Base-by-base conservation (phyloP, 2,888 invertebrate genomes). In the Yponomeuta plumbellus region DNA sequence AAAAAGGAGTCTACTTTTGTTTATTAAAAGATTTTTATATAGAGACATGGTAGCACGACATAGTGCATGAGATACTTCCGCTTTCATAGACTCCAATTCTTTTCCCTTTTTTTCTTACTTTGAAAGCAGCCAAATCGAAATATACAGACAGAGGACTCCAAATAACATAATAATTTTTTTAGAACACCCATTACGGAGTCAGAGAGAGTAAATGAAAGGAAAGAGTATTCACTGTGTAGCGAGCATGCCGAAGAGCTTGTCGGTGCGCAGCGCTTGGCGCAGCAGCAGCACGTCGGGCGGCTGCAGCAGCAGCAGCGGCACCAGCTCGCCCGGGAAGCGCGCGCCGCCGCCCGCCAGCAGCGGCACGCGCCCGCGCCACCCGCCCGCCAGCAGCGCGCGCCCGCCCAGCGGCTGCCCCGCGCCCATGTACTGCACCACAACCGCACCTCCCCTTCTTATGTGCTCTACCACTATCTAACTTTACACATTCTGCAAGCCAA, bases 291-390 rank as follows among this genome's bases (percentile, higher is more conserved):
- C 78, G 69, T 85, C 84, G 58, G 74, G 72, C 0, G 72, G 68
- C 70, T 81, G 72, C 23, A 76, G 73, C 70, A 90, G 76, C 71
- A 89, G 75, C 85, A 91, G 82, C 69, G 91, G 91, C 72, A 92
- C 85, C 0, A 83, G 86, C 79, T 92, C 91, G 11, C 91, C 91
- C 1, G 91, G 91, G 77, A 91, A 91, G 74, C 91, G 84, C 52
- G 80, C 79, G 40, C 84, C 82, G 68, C 79, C 81, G 74, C 87
- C 86, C 62, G 81, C 81, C 70, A 78, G 69, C 69, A 75, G 84
- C 2, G 88, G 84, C 73, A 91, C 78, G 11, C 72, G 72, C 1
- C 86, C 90, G 21, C 71, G 68, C 90, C 91, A 88, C 20, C 91
- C 91, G 63, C 85, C 75, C 75, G 88, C 90, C 75, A 86, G 75